Base-by-base conservation (phyloP, 2,888 invertebrate species). In the Harpalus rufipes region DNA sequence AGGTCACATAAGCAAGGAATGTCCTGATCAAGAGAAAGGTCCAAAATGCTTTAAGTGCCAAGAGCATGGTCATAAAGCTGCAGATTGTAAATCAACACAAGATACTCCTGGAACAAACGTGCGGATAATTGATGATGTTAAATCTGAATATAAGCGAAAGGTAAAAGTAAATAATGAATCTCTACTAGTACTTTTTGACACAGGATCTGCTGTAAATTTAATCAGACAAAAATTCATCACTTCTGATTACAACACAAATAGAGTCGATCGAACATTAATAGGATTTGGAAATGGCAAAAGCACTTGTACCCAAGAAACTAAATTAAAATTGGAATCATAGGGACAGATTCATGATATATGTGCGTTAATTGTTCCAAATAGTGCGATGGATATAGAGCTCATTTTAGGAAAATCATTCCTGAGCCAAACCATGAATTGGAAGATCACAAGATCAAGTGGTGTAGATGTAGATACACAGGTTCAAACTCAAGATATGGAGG, bases 1-100 rank as follows among this genome's bases (percentile, higher is more conserved):
- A 58, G 58, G 12, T 58, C 58, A 58, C 7, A 8, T 58, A 1
- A 58, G 58, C 58, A 58, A 58, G 16, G 7, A 8, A 58, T 58
- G 58, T 58, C 58, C 58, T 14, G 58, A 58, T 58, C 58, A n/a
- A 58, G 58, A 58, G 10, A 58, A 58, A 16, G 58, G 58, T n/a
- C 4, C 58, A 58, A 58, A 58, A 16, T 58, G 14, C n/a, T 58
- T 58, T n/a, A 1, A 58, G n/a, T 58, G 12, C 4, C 58, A 7
- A 58, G 7, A 58, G n/a, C 16, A 58, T 16, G 58, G 58, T 1
- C 58, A 58, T n/a, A 58, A 16, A n/a, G 58, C 58, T 58, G 14
- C 58, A 1, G 58, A 58, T 7, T 58, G 58, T 58, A 12, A 7
- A 58, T 58, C 12, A 1, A 16, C 4, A 12, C 6, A n/a, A 58